These are phyloP conservation scores for Marmota monax DNA, from an alignment of 2,113 vertebrate genomes.

Conservation along the genomic window DNA sequence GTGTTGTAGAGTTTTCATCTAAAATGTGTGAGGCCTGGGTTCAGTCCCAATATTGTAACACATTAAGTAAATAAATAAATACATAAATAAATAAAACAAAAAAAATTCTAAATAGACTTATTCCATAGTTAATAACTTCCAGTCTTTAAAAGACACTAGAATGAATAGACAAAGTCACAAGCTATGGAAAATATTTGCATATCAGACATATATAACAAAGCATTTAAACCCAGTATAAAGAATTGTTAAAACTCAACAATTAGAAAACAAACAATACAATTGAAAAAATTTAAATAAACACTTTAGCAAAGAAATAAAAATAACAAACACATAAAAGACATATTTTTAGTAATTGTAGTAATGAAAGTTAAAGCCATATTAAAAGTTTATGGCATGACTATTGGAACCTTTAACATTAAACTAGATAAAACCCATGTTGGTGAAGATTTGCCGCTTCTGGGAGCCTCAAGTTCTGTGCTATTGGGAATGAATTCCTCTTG, in stretches of 20 bases:
- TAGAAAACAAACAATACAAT: neutral
- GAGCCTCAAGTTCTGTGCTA: neutral
- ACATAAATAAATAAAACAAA: too few relatives aligned
- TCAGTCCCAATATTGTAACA: too few relatives aligned
- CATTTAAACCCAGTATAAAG: neutral
- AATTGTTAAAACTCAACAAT: neutral
- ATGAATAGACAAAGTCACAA: neutral
- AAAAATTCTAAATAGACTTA: neutral
- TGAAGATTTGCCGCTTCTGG: neutral
- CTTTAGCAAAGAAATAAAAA: neutral
- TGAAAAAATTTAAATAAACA: neutral
- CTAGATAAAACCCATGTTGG: neutral
- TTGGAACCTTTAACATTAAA: neutral
- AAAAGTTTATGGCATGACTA: neutral
- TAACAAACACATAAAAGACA: neutral
- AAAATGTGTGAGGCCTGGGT: too few relatives aligned
- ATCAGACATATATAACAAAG: neutral
- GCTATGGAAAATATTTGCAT: neutral
- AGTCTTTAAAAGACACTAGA: neutral
- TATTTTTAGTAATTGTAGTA: neutral
- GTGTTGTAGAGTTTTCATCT: too few relatives aligned
- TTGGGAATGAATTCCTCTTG: too few relatives aligned
- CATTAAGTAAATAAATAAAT: too few relatives aligned
- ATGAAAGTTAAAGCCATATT: neutral
- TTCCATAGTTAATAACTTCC: neutral